These are phyloP conservation scores for Saimiri boliviensis DNA, from an alignment of 2,113 vertebrate genomes.

Conservation along the genomic window DNA sequence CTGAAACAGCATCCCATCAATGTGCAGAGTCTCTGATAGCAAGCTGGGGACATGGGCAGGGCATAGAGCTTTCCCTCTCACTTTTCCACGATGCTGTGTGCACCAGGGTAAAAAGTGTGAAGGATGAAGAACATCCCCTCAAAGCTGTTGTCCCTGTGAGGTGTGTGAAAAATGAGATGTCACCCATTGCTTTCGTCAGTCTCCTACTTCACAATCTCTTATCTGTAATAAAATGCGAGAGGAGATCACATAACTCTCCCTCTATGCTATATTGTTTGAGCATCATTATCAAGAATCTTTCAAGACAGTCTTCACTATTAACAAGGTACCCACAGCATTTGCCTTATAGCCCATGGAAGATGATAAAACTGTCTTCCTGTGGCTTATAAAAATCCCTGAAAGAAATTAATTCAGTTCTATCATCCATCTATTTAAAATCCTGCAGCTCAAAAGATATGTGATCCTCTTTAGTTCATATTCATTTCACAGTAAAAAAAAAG, in stretches of 20 bases:
- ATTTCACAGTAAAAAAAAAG: background rate
- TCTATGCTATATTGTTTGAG: background rate
- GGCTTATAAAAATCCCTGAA: background rate
- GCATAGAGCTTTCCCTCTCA: background rate
- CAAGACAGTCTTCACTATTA: background rate
- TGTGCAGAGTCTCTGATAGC: background rate
- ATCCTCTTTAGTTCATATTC: background rate
- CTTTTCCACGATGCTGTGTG: background rate
- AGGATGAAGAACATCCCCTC: background rate
- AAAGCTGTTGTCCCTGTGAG: background rate
- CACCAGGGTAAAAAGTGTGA: background rate
- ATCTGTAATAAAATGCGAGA: conserved; percentile 7
- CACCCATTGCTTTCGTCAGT: background rate
- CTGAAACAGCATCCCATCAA: background rate
- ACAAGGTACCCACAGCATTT: background rate
- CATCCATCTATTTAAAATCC: background rate
- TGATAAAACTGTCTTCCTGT: background rate
- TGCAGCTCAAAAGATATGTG: background rate
- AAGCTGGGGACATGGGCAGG: background rate
- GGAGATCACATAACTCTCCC: conserved; percentile 2
- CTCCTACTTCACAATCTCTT: conserved; percentile 44
- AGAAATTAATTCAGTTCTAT: background rate
- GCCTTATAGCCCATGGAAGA: background rate
- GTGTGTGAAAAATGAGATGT: background rate
- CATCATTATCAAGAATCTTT: background rate